phyloP scores from a whole-genome alignment of 2,797 vertebrate species.

The Parotocinclus haroldoi region DNA sequence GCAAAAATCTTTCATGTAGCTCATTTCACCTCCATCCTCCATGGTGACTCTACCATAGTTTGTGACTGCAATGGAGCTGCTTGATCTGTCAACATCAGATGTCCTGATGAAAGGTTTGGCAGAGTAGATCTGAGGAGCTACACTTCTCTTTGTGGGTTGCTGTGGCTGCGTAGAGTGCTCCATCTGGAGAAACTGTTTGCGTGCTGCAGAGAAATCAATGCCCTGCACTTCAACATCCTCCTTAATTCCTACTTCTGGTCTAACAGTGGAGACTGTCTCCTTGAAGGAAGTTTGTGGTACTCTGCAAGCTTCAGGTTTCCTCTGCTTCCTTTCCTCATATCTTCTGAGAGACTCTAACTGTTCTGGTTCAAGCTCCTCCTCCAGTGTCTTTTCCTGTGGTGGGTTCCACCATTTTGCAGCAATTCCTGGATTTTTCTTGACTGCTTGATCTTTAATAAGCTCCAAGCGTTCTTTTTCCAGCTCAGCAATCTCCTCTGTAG shows the following conservation, averaged over 20 bases:
- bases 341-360: conserved; percentile 88
- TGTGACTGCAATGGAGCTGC: conserved; percentile 48
- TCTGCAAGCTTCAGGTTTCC: conserved; percentile 63
- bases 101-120: conserved; percentile 87
- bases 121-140: conserved; percentile 83
- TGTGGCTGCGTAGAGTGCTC: conserved; percentile 64
- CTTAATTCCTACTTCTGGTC: conserved; percentile 69
- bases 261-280: conserved; percentile 49
- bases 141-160: conserved; percentile 67
- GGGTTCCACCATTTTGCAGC: conserved; percentile 97
- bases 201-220: conserved; percentile 88
- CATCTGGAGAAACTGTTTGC: conserved; percentile 89
- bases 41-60: conserved; percentile 53
- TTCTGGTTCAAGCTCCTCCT: conserved; percentile 87
- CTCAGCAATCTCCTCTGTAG: conserved; percentile 88
- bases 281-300: conserved; percentile 18
- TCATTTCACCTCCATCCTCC: conserved; percentile 48
- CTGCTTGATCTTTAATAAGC: conserved; percentile 90
- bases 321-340: conserved; percentile 93
- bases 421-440: conserved; percentile 93
- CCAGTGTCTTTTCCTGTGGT: conserved; percentile 85
- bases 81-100: conserved; percentile 62
- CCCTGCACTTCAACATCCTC: conserved; percentile 89
- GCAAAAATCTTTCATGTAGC: conserved; percentile 55
- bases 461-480: conserved; percentile 93